Conservation (phyloP, 2,888 invertebrate species). For the Ichneumon xanthorius region DNA sequence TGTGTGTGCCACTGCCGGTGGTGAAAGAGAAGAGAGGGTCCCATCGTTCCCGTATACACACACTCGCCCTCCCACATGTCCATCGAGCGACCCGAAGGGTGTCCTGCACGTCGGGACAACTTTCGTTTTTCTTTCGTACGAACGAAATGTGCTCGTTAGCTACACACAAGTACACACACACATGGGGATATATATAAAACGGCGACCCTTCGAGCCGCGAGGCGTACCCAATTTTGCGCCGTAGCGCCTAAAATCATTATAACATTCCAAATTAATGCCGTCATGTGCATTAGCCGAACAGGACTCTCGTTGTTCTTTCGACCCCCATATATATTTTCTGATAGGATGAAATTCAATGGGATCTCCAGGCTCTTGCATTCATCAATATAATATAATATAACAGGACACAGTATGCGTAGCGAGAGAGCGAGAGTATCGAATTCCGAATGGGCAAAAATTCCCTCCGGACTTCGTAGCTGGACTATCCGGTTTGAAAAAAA, state of each 20-base stretch:
- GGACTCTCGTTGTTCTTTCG: slow-evolving; percentile 32
- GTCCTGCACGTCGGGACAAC: slow-evolving; percentile 76
- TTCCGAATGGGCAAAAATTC: slow-evolving; percentile 49
- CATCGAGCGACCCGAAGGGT: slow-evolving; percentile 78
- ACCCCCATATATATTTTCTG: not conserved
- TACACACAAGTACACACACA: slow-evolving; percentile 33
- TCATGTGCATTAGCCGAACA: slow-evolving; percentile 71
- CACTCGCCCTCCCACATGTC: slow-evolving; percentile 75
- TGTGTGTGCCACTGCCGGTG: slow-evolving; percentile 65
- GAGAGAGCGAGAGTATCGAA: slow-evolving; percentile 44
- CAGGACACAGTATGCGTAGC: slow-evolving; percentile 50
- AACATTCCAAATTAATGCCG: slow-evolving; percentile 79
- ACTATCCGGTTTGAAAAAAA: slow-evolving; percentile 7
- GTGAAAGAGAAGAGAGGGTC: slow-evolving; percentile 45
- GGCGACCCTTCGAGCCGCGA: slow-evolving; percentile 30
- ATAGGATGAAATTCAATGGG: slow-evolving; percentile 52
- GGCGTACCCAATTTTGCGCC: slow-evolving; percentile 69
- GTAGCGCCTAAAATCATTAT: slow-evolving; percentile 76
- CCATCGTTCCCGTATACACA: slow-evolving; percentile 46
- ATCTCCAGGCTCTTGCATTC: slow-evolving; percentile 39
- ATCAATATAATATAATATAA: slow-evolving; percentile 52
- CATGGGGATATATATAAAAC: not conserved
- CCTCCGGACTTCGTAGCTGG: slow-evolving; percentile 34
- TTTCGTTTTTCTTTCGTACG: slow-evolving; percentile 79
- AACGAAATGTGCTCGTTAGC: slow-evolving; percentile 76